These are phyloP conservation scores for Macrotis lagotis DNA, from an alignment of 2,113 vertebrate genomes.

Conservation along the genomic window DNA sequence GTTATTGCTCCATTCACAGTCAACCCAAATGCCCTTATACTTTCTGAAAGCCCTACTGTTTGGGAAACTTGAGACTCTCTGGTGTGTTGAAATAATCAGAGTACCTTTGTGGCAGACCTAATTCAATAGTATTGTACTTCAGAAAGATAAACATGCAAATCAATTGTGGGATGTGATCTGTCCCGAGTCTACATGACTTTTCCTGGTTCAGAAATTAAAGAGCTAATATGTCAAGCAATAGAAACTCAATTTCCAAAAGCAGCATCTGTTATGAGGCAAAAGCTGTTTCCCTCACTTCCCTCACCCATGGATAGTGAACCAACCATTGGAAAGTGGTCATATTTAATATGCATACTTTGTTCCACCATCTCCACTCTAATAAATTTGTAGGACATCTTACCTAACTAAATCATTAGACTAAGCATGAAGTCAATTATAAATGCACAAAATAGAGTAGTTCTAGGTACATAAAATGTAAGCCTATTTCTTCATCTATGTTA, in stretches of 20 bases:
- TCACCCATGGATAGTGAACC: slow-evolving; percentile 28
- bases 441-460: slow-evolving; percentile 57
- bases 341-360: slow-evolving; percentile 65
- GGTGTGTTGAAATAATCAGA: fast-evolving
- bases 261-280: slow-evolving; percentile 49
- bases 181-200: not conserved
- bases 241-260: slow-evolving; percentile 47
- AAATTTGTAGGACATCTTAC: slow-evolving; percentile 69
- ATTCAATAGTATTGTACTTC: not conserved
- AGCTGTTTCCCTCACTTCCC: slow-evolving; percentile 48
- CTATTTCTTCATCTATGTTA: slow-evolving; percentile 59
- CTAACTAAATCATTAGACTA: slow-evolving; percentile 61
- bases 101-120: not conserved
- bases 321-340: slow-evolving; percentile 48
- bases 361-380: slow-evolving; percentile 53
- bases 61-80: not conserved
- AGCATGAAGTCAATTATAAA: slow-evolving; percentile 74
- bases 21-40: not conserved
- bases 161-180: not conserved
- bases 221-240: fast-evolving
- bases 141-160: not conserved
- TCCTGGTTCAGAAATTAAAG: not conserved
- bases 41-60: fast-evolving
- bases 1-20: not conserved
- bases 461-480: slow-evolving; percentile 62